These are phyloP conservation scores for human DNA, from an alignment of 2,113 vertebrate species.

Conservation along the genomic window GRCh38 chr2:65862001-65862500, in stretches of 20 bases:
- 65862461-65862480: not conserved
- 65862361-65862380: not conserved
- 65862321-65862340: not conserved
- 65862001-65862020: conserved; percentile 66
- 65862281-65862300: conserved; percentile 69
- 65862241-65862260: conserved; percentile 58
- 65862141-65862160: conserved; percentile 14
- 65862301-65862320: conserved; percentile 12
- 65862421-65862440: not conserved
- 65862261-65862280: conserved; percentile 66
- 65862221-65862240: not conserved
- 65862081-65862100: conserved; percentile 32
- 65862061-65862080: conserved; percentile 68
- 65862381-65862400: not conserved
- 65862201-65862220: not conserved
- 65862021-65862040: conserved; percentile 65
- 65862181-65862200: not conserved
- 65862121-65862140: not conserved
- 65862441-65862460: not conserved
- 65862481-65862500: not conserved
- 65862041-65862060: conserved; percentile 52
- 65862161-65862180: not conserved
- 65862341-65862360: not conserved
- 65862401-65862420: not conserved
- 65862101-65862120: not conserved